phyloP scores from a whole-genome alignment of 2,113 vertebrate genomes.

The Callopanchax toddi region DNA sequence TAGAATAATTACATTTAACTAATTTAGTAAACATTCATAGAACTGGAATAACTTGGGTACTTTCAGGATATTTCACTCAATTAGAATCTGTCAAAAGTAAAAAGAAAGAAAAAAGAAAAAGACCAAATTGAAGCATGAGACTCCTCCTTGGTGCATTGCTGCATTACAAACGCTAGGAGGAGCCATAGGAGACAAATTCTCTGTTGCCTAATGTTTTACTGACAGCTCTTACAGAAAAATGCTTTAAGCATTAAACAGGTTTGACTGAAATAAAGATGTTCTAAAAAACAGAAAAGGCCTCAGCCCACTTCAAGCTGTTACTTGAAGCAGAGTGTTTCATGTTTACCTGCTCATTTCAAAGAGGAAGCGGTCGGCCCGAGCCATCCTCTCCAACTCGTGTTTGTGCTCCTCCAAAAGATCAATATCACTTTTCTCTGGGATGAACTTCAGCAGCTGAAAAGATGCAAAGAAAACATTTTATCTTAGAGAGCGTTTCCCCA shows the following conservation, averaged over 20 bases:
- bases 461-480: background rate
- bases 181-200: background rate
- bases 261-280: background rate
- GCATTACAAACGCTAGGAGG: background rate
- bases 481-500: too few species aligned
- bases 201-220: background rate
- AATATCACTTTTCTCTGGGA: slow-evolving; percentile 94
- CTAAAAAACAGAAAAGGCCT: background rate
- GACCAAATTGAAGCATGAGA: too few species aligned
- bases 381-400: slow-evolving; percentile 97
- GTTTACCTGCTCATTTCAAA: slow-evolving; percentile 98
- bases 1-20: too few species aligned
- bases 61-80: too few species aligned
- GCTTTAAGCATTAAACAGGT: background rate
- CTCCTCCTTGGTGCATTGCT: background rate
- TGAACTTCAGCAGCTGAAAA: slow-evolving; percentile 91
- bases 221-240: background rate
- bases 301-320: background rate
- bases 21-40: too few species aligned
- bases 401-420: slow-evolving; percentile 98
- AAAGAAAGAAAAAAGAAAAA: too few species aligned
- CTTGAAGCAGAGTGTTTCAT: background rate
- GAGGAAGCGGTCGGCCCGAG: slow-evolving; percentile 95
- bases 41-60: too few species aligned
- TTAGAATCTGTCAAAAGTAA: too few species aligned